Evolutionary conservation across 1,140 invertebrate genomes (phyloP).

Genomic region (Scylla paramamosain): DNA sequence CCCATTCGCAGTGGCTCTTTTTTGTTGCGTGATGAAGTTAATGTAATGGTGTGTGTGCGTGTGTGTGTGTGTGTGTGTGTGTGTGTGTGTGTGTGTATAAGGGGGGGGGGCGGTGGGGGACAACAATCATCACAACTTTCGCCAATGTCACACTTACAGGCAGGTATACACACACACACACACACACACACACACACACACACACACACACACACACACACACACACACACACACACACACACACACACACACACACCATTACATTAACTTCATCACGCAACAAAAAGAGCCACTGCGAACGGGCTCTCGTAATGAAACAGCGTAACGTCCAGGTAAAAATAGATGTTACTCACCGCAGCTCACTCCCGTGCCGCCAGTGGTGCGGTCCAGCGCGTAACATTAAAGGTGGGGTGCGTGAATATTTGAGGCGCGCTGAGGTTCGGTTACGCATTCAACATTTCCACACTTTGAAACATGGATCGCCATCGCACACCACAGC

Average conservation of each 20-base stretch:
- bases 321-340: no score
- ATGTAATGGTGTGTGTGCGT: not conserved
- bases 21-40: not conserved
- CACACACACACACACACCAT: not conserved
- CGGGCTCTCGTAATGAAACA: no score
- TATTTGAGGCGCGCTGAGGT: no score
- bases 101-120: no score
- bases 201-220: not conserved
- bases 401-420: no score
- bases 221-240: slow-evolving; percentile 29
- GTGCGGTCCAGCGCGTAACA: no score
- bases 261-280: not conserved
- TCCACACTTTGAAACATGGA: no score
- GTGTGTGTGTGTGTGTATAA: slow-evolving; percentile 4
- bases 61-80: slow-evolving; percentile 29
- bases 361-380: no score
- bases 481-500: no score
- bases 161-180: not conserved
- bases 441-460: no score
- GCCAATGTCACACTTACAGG: not conserved
- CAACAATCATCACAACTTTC: not conserved
- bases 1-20: no score
- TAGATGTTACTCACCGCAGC: no score
- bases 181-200: not conserved
- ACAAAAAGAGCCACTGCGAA: not conserved